These are phyloP conservation scores for Myzus persicae DNA, from an alignment of 1,140 invertebrate species.

Conservation along the genomic window DNA sequence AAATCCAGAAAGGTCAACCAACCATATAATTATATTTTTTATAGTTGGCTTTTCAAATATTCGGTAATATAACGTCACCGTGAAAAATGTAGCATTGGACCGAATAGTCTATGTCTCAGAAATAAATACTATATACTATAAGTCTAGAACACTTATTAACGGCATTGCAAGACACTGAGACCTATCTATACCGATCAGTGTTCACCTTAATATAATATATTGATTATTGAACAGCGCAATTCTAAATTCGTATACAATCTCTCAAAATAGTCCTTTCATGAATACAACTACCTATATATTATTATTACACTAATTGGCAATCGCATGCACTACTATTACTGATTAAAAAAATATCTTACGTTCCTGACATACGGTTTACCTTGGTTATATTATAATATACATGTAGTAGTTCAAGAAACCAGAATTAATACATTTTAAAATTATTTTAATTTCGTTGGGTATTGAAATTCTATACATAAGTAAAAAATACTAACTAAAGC, in stretches of 20 bases:
- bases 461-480: neutral
- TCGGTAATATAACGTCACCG: neutral
- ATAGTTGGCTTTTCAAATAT: neutral
- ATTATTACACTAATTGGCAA: neutral
- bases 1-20: neutral
- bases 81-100: neutral
- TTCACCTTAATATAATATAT: neutral
- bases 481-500: neutral
- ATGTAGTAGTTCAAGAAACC: neutral
- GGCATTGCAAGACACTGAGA: neutral
- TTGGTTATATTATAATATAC: neutral
- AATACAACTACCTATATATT: neutral
- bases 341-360: neutral
- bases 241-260: neutral
- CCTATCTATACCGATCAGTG: neutral
- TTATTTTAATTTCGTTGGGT: neutral
- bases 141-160: neutral
- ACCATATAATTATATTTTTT: neutral
- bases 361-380: neutral
- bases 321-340: neutral
- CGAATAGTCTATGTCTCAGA: neutral
- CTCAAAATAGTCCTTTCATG: neutral
- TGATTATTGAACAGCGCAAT: neutral
- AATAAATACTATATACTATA: constrained; percentile 20
- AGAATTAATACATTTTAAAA: neutral